A percentile compares a stretch with the other conserved stretches of the same genome.
Evolutionary conservation across 2,113 vertebrate species (phyloP).

Genomic region (Orthochromis indermauri): DNA sequence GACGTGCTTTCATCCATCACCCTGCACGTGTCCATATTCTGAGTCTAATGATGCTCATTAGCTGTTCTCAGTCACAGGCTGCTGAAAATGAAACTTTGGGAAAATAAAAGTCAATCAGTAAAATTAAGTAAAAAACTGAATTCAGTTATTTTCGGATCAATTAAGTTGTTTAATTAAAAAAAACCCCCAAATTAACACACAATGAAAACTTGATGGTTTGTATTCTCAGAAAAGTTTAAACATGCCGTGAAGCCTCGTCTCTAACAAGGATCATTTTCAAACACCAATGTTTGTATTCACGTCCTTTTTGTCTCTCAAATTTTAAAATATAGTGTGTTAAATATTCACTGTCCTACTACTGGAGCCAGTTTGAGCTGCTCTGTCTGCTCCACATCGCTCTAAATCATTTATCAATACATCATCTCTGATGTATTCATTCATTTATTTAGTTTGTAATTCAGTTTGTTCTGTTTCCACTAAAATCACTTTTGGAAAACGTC

Average conservation of each 20-base stretch:
- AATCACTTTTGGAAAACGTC: not conserved
- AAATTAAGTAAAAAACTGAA: not conserved
- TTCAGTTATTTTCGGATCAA: not conserved
- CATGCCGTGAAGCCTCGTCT: rapidly evolving
- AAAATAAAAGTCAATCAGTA: not conserved
- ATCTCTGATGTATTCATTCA: conserved; percentile 67
- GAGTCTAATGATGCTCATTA: not conserved
- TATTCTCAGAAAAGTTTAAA: not conserved
- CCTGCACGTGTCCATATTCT: conserved; percentile 22
- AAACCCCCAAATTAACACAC: rapidly evolving
- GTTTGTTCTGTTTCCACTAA: not conserved
- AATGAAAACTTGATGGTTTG: not conserved
- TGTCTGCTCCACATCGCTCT: not conserved
- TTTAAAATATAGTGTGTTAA: not conserved
- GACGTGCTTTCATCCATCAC: conserved; percentile 44
- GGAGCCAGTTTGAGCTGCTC: not conserved
- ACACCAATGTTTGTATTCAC: not conserved
- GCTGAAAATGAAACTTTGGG: not conserved
- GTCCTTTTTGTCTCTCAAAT: not conserved
- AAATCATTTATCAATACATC: not conserved
- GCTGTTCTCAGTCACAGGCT: not conserved
- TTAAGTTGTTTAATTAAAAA: not conserved
- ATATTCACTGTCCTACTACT: not conserved
- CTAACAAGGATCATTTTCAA: rapidly evolving
- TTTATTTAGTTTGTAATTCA: conserved; percentile 13